These are phyloP conservation scores for Vandiemenella viatica DNA, from an alignment of 2,888 invertebrate species.

Conservation along the genomic window DNA sequence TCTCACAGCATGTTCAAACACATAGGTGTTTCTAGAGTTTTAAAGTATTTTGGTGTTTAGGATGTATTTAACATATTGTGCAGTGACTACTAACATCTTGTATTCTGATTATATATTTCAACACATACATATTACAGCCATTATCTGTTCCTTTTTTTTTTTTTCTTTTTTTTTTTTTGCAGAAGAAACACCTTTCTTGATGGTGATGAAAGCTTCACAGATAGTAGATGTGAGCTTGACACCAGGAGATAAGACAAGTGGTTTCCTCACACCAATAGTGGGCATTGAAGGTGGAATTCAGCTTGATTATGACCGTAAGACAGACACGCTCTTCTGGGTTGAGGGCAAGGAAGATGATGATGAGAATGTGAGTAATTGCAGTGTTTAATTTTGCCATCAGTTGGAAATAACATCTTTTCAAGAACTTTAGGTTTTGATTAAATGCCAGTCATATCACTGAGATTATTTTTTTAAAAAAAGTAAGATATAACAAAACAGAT, in stretches of 20 bases:
- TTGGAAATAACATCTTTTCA: background rate
- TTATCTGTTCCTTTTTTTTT: too few species aligned
- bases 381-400: too few species aligned
- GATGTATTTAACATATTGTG: too few species aligned
- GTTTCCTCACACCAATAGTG: slow-evolving; percentile 72
- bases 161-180: slow-evolving; percentile 15
- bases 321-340: slow-evolving; percentile 74
- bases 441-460: too few species aligned
- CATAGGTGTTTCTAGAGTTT: too few species aligned
- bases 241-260: slow-evolving; percentile 58
- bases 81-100: too few species aligned
- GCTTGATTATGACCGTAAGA: slow-evolving; percentile 80
- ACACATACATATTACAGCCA: too few species aligned
- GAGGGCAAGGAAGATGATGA: slow-evolving; percentile 52
- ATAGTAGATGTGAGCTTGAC: slow-evolving; percentile 70
- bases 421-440: background rate
- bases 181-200: slow-evolving; percentile 76
- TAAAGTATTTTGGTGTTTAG: too few species aligned
- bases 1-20: too few species aligned
- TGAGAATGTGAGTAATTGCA: slow-evolving; percentile 25
- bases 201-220: slow-evolving; percentile 80
- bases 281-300: slow-evolving; percentile 77
- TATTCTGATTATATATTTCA: too few species aligned
- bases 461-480: too few species aligned
- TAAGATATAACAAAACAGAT: too few species aligned